Evolutionary conservation across 2,113 vertebrate genomes (phyloP).

Genomic region (cat (Felis catus)): F.catus_Fca126_mat1.0 CM031427.1:4258501-4259000

Average conservation of each 20-base stretch:
- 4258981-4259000: background rate
- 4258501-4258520: background rate
- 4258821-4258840: background rate
- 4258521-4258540: no score
- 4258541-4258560: background rate
- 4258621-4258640: background rate
- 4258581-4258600: background rate
- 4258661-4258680: fast-evolving
- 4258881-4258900: background rate
- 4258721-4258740: background rate
- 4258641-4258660: background rate
- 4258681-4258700: fast-evolving
- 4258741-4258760: background rate
- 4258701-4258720: background rate
- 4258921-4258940: background rate
- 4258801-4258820: fast-evolving
- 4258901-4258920: background rate
- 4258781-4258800: background rate
- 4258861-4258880: background rate
- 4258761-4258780: background rate
- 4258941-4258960: no score
- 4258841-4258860: background rate
- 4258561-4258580: background rate
- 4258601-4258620: background rate
- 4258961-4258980: background rate